These are phyloP conservation scores for Machaerirhynchus nigripectus DNA, from an alignment of 2,113 vertebrate genomes.

Conservation along the genomic window DNA sequence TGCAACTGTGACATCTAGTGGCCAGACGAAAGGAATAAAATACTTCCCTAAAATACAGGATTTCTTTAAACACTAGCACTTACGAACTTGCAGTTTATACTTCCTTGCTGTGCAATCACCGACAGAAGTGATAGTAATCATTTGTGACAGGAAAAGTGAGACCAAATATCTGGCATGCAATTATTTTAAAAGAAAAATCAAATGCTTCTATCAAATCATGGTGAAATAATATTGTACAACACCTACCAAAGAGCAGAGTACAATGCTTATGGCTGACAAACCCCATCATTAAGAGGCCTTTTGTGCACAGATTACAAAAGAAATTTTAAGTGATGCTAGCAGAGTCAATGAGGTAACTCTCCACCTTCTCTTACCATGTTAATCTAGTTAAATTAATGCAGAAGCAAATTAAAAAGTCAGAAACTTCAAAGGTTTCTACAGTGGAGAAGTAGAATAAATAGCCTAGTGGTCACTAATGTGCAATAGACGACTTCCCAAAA, in stretches of 20 bases:
- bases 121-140: background rate
- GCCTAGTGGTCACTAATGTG: background rate
- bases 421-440: background rate
- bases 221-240: background rate
- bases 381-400: background rate
- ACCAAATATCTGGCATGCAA: background rate
- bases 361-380: background rate
- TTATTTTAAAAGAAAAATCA: background rate
- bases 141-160: background rate
- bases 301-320: background rate
- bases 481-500: background rate
- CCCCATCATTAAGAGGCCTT: background rate
- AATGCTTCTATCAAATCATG: background rate
- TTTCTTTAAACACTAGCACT: background rate
- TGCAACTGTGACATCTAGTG: slow-evolving; percentile 70
- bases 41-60: background rate
- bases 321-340: background rate
- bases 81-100: background rate
- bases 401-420: background rate
- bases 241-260: background rate
- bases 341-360: background rate
- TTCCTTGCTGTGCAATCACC: background rate
- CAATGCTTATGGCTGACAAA: background rate
- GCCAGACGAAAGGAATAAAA: background rate
- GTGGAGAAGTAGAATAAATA: background rate